A percentile compares a stretch with the other conserved stretches of the same genome.
Evolutionary conservation across 2,888 invertebrate genomes (phyloP).

Genomic region (Oxytorus armatus): DNA sequence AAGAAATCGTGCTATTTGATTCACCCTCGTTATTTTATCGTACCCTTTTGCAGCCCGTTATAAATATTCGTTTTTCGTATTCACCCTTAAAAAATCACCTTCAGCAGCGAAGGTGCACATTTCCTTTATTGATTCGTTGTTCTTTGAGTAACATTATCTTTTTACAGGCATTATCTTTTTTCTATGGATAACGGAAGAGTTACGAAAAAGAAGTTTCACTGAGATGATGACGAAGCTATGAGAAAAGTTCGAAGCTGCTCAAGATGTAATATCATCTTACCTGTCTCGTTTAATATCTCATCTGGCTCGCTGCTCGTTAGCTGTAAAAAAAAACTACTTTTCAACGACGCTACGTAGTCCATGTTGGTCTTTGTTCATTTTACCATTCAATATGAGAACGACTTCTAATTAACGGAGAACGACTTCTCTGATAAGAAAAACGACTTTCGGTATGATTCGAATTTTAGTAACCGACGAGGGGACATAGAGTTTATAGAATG

Average conservation of each 20-base stretch:
- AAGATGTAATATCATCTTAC: not conserved
- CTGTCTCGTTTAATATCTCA: not conserved
- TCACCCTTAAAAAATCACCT: too few species aligned
- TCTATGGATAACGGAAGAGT: too few species aligned
- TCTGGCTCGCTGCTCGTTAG: not conserved
- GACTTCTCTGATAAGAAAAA: not conserved
- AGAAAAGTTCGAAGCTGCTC: not conserved
- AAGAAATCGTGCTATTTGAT: too few species aligned
- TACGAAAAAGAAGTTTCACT: not conserved
- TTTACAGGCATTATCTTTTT: too few species aligned
- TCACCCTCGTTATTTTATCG: too few species aligned
- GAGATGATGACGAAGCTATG: not conserved
- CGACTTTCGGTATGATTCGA: not conserved
- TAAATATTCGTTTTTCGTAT: too few species aligned
- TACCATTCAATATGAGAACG: not conserved
- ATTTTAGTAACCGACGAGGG: not conserved
- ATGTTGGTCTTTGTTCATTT: not conserved
- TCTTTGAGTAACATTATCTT: not conserved
- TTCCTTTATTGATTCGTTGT: too few species aligned
- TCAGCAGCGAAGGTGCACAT: too few species aligned
- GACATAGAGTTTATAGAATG: not conserved
- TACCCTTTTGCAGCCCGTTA: too few species aligned
- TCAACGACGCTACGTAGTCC: not conserved
- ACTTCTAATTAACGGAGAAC: not conserved
- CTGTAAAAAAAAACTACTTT: not conserved